phyloP scores from a whole-genome alignment of 2,113 vertebrate species.

The Nematolebias whitei region DNA sequence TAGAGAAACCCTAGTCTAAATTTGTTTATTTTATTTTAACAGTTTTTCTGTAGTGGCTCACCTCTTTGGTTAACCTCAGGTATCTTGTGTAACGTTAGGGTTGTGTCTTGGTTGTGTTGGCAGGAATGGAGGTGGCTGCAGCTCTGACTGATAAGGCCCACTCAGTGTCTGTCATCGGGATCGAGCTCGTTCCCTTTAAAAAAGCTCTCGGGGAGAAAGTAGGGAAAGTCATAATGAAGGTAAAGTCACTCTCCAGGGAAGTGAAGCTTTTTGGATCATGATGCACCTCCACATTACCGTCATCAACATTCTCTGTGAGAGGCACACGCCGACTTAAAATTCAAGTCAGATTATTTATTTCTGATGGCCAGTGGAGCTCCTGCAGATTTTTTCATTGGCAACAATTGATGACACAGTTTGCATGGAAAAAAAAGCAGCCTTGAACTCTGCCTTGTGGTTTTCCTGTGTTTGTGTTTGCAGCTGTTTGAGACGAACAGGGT shows the following conservation, averaged over 20 bases:
- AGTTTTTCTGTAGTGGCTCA: no score
- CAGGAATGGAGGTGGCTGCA: conserved; percentile 97
- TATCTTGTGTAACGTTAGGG: neutral
- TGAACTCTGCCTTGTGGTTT: neutral
- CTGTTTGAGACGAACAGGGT: conserved; percentile 94
- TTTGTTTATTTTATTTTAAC: neutral
- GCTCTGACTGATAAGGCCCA: conserved; percentile 94
- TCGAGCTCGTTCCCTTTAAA: conserved; percentile 91
- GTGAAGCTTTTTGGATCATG: conserved; percentile 31
- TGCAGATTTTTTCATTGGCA: conserved; percentile 13
- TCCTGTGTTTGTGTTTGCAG: conserved; percentile 69
- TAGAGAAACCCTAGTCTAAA: no score
- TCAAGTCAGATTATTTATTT: conserved; percentile 17
- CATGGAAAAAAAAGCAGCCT: neutral
- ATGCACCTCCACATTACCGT: conserved; percentile 7
- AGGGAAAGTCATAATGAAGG: conserved; percentile 95
- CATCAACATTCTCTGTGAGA: conserved; percentile 25
- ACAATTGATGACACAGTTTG: conserved; percentile 9
- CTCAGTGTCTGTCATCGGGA: conserved; percentile 93
- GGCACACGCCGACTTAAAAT: conserved; percentile 19
- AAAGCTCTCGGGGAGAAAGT: conserved; percentile 93
- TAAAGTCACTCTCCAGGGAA: conserved; percentile 59
- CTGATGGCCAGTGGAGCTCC: conserved; percentile 20
- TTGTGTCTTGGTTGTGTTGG: conserved; percentile 21
- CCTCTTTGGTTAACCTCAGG: neutral